phyloP scores from a whole-genome alignment of 2,797 vertebrate genomes.

The Gallinago nigripennis region DNA sequence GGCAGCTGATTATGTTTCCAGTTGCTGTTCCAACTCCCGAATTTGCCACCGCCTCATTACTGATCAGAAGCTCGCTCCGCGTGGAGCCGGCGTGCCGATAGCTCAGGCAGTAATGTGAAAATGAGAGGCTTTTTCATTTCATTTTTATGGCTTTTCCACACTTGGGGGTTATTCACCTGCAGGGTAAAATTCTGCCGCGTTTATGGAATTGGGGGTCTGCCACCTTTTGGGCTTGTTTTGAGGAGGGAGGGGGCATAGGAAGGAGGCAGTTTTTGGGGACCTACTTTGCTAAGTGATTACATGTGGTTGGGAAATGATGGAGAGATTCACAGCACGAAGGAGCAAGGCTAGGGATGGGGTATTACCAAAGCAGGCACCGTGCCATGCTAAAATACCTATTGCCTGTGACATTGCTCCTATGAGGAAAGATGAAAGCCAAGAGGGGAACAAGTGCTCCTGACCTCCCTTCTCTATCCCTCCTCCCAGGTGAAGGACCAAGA shows the following conservation, averaged over 20 bases:
- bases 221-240: neutral
- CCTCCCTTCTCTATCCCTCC: neutral
- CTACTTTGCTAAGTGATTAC: neutral
- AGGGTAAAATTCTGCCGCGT: slow-evolving; percentile 19
- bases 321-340: neutral
- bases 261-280: neutral
- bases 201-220: slow-evolving; percentile 5
- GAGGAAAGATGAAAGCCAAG: neutral
- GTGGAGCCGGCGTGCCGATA: slow-evolving; percentile 21
- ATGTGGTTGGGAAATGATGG: neutral
- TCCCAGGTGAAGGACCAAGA: neutral
- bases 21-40: neutral
- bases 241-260: neutral
- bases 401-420: accelerated
- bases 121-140: slow-evolving; percentile 55
- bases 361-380: neutral
- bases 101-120: slow-evolving; percentile 44
- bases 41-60: slow-evolving; percentile 52
- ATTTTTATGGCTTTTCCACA: slow-evolving; percentile 67
- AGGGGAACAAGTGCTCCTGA: neutral
- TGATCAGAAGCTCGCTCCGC: slow-evolving; percentile 53
- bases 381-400: neutral
- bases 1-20: slow-evolving; percentile 68
- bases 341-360: neutral
- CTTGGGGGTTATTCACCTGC: slow-evolving; percentile 31